Conservation (phyloP, 1,140 invertebrate species). For the Drosophila erecta region DNA sequence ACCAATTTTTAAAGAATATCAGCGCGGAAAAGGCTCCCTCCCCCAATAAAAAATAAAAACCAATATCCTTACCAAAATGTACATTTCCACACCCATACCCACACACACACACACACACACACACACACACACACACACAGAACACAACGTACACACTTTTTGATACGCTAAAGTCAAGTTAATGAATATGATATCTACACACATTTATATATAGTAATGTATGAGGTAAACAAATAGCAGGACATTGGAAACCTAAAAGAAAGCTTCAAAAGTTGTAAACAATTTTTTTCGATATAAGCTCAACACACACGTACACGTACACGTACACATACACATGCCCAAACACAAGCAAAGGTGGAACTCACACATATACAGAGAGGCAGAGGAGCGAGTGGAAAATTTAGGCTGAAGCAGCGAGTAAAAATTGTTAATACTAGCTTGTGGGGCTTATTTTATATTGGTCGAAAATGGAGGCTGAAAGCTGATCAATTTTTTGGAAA, state of each 20-base stretch:
- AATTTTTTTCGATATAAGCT: constrained; percentile 61
- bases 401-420: constrained; percentile 29
- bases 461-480: constrained; percentile 12
- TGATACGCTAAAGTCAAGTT: constrained; percentile 43
- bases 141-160: constrained; percentile 24
- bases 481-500: constrained; percentile 64
- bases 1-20: constrained; percentile 67
- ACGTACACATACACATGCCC: constrained; percentile 24
- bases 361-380: constrained; percentile 42
- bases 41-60: not conserved
- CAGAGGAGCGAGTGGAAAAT: constrained; percentile 6
- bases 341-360: constrained; percentile 28
- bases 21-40: constrained; percentile 23
- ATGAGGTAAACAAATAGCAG: constrained; percentile 49
- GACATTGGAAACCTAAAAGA: constrained; percentile 54
- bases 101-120: constrained; percentile 2
- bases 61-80: constrained; percentile 38
- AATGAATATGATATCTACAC: constrained; percentile 43
- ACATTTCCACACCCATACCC: constrained; percentile 46
- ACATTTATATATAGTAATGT: constrained; percentile 46
- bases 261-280: constrained; percentile 54
- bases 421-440: constrained; percentile 65
- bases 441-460: constrained; percentile 66
- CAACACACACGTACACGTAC: constrained; percentile 21
- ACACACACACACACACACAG: not conserved